These are phyloP conservation scores for Papilio polyxenes DNA, from an alignment of 1,140 invertebrate species.

Conservation along the genomic window DNA sequence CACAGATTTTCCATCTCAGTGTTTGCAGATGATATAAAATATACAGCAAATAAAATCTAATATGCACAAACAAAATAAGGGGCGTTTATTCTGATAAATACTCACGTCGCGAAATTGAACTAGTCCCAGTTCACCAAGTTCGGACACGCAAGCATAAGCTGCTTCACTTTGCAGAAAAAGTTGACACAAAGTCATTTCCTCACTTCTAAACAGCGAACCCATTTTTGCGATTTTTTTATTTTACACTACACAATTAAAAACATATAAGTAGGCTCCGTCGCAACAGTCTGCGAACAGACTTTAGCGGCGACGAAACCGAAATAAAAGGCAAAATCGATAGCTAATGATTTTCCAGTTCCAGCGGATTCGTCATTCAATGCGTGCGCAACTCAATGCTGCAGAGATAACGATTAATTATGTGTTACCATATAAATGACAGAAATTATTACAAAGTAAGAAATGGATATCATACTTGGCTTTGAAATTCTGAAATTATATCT, in stretches of 20 bases:
- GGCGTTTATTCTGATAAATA: conserved; percentile 54
- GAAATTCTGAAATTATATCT: background rate
- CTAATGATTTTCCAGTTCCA: conserved; percentile 52
- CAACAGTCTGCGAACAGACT: conserved; percentile 71
- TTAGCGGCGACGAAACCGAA: conserved; percentile 70
- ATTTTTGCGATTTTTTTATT: conserved; percentile 77
- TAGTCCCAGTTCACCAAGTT: conserved; percentile 95
- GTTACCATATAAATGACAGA: conserved; percentile 32
- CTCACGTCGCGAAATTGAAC: conserved; percentile 97
- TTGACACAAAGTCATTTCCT: conserved; percentile 96
- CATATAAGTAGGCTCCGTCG: conserved; percentile 62
- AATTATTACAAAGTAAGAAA: conserved; percentile 10
- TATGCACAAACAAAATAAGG: conserved; percentile 40
- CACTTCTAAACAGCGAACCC: conserved; percentile 93
- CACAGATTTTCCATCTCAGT: conserved; percentile 6
- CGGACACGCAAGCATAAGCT: conserved; percentile 95
- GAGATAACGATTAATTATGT: conserved; percentile 39
- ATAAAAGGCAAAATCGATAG: conserved; percentile 67
- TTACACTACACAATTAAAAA: conserved; percentile 61
- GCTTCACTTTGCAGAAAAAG: conserved; percentile 96
- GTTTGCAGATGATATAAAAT: background rate
- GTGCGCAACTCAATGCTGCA: conserved; percentile 60
- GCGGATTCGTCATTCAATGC: conserved; percentile 59
- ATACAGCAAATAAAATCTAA: background rate
- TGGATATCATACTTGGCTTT: background rate